Base-by-base conservation (phyloP, 1,140 invertebrate species). In the Aculops lycopersici region DNA sequence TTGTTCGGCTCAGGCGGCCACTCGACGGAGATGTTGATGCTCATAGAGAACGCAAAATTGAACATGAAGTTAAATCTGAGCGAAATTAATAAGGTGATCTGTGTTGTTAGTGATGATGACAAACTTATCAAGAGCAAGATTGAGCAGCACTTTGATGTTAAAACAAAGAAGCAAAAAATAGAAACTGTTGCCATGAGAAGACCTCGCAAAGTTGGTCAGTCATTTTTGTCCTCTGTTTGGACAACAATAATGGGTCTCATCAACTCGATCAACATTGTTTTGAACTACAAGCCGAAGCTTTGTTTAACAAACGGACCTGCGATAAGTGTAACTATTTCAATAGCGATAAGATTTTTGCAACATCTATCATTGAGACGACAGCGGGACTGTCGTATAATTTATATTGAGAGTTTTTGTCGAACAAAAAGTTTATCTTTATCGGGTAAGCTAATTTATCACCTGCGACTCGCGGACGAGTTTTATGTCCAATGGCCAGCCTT, bases 351-450 rank as follows among this genome's bases (percentile, higher is more conserved):
- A 17, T 36, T 47, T 12, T 31, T 47, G 18, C 36, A 38, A 21
- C 45, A 55, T 35, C 50, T 71, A 60, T 53, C 68, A 19, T 51
- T 74, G 0, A 68, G 64, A 43, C 50, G 80, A 5, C 54, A 61
- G 19, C n/a, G n/a, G n/a, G 60, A 72, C 43, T 68, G 64, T 43
- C 70, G 65, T 53, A 75, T 90, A 41, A 62, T 92, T 20, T 95
- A 81, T 58, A 62, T 92, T 37, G 86, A 95, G 60, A 92, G 83
- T 54, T 70, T 86, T 49, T 95, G 86, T 52, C 64, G 86, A 50
- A 81, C 90, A 0, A 67, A 74, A 50, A 71, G 68, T 17, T 58
- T 92, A 12, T 95, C 86, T 3, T 53, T 95, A 5, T 72, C 71
- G 46, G 86, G 79, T 3, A 73, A 72, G 58, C 72, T 94, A 45